Conservation (phyloP, 2,113 vertebrate species). For the Petromus typicus region DNA sequence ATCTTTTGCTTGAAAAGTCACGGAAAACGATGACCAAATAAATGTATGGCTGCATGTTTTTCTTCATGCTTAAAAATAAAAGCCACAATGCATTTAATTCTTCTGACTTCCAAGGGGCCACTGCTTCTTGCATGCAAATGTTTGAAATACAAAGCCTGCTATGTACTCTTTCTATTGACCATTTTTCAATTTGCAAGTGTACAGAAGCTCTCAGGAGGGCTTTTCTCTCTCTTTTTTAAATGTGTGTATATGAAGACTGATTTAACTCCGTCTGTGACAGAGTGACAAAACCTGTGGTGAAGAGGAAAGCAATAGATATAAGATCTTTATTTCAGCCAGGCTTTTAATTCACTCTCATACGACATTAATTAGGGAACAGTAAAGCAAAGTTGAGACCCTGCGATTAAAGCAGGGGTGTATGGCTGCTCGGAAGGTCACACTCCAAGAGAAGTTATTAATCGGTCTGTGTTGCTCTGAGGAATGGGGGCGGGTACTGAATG, state of each 20-base stretch:
- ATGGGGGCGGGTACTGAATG: constrained; percentile 58
- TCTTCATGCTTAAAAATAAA: constrained; percentile 43
- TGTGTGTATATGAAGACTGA: constrained; percentile 64
- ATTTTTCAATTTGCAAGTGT: constrained; percentile 64
- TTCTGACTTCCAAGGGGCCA: background rate
- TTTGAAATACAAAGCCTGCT: constrained; percentile 30
- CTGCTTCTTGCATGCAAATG: background rate
- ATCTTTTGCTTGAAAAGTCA: background rate
- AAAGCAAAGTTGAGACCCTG: constrained; percentile 63
- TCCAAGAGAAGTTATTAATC: constrained; percentile 73
- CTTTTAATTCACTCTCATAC: constrained; percentile 72
- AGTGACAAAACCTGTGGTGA: constrained; percentile 63
- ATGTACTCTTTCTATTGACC: constrained; percentile 35
- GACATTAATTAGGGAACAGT: constrained; percentile 72
- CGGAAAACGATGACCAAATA: background rate
- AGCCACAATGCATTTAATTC: constrained; percentile 27
- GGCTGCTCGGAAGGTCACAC: constrained; percentile 74
- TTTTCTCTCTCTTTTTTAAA: background rate
- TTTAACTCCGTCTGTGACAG: constrained; percentile 64
- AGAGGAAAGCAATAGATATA: constrained; percentile 68
- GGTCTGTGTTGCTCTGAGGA: background rate
- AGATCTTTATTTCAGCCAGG: constrained; percentile 76
- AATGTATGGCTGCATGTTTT: background rate
- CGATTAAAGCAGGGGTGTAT: constrained; percentile 66
- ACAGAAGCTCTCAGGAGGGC: background rate